A percentile compares a stretch with the other conserved stretches of the same genome.
These are phyloP conservation scores for Poeciliopsis prolifica DNA, from an alignment of 2,113 vertebrate species.

Conservation along the genomic window DNA sequence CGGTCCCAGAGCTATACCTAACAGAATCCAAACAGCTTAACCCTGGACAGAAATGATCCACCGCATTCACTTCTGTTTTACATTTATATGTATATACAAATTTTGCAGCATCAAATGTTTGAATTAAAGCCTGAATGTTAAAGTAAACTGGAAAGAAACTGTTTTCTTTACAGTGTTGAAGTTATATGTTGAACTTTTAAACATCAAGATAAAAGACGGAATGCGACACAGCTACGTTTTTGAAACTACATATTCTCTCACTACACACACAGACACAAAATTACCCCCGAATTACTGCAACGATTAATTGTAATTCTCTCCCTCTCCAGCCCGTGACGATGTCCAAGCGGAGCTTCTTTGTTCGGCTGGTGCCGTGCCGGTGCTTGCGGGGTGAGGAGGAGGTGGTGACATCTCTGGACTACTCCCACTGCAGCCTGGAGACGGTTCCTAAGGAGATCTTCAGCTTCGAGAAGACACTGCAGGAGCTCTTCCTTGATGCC, in stretches of 20 bases:
- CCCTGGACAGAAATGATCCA: not conserved
- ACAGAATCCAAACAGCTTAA: not conserved
- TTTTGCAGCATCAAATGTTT: not conserved
- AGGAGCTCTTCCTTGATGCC: constrained; percentile 98
- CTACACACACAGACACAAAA: too few species aligned
- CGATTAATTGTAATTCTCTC: not conserved
- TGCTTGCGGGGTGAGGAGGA: constrained; percentile 98
- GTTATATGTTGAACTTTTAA: not conserved
- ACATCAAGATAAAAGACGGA: not conserved
- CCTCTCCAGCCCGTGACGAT: constrained; percentile 88
- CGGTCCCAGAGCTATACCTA: not conserved
- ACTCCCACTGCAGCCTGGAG: constrained; percentile 99
- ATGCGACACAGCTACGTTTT: too few species aligned
- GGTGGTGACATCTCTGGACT: constrained; percentile 93
- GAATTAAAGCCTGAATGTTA: not conserved
- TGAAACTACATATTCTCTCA: not conserved
- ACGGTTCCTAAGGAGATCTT: constrained; percentile 99
- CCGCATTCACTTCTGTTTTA: not conserved
- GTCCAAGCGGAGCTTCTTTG: constrained; percentile 95
- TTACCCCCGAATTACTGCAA: not conserved
- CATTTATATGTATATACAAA: not conserved
- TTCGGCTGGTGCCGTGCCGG: constrained; percentile 96
- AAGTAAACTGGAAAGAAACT: too few species aligned
- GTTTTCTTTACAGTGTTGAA: not conserved
- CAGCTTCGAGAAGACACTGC: constrained; percentile 96